Percentiles rank a stretch among this genome's conserved stretches.
Conservation (phyloP, 2,888 invertebrate species). For the Mesorhabditis sp. region DNA sequence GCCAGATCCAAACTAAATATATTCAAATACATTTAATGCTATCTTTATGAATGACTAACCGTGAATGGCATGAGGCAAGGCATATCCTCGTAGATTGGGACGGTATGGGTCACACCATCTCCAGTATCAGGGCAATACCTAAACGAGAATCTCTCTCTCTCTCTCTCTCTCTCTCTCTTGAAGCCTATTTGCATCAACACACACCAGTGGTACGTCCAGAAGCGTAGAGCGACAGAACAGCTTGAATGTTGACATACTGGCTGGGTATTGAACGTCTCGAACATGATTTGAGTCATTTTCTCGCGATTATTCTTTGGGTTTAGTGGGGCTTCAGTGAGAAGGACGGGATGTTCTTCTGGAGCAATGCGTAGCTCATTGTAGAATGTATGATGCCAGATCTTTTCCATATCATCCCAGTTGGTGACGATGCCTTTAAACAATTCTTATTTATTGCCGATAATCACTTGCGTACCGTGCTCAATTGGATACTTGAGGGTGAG, state of each 20-base stretch:
- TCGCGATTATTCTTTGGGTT: conserved; percentile 91
- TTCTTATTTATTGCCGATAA: background rate
- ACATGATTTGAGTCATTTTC: conserved; percentile 67
- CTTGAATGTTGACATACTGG: conserved; percentile 77
- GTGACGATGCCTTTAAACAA: conserved; percentile 72
- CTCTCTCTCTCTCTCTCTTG: too few relatives aligned
- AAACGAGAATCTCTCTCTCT: too few relatives aligned
- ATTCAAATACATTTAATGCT: too few relatives aligned
- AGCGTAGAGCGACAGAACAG: conserved; percentile 84
- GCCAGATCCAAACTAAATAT: conserved; percentile 69
- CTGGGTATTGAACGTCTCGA: conserved; percentile 70
- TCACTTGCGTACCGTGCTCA: conserved; percentile 72
- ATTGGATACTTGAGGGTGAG: conserved; percentile 91
- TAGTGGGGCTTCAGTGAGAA: conserved; percentile 84
- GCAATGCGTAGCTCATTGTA: conserved; percentile 92
- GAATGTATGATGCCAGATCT: conserved; percentile 87
- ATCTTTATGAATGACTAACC: too few relatives aligned
- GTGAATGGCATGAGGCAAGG: conserved; percentile 63
- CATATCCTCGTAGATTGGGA: conserved; percentile 75
- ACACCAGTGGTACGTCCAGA: conserved; percentile 85
- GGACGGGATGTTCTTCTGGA: conserved; percentile 86
- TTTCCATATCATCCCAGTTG: conserved; percentile 97
- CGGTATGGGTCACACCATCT: conserved; percentile 79
- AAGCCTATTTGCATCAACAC: background rate
- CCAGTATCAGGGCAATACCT: conserved; percentile 72